Evolutionary conservation across 2,888 invertebrate species (phyloP).

Genomic region (Oligia strigilis): DNA sequence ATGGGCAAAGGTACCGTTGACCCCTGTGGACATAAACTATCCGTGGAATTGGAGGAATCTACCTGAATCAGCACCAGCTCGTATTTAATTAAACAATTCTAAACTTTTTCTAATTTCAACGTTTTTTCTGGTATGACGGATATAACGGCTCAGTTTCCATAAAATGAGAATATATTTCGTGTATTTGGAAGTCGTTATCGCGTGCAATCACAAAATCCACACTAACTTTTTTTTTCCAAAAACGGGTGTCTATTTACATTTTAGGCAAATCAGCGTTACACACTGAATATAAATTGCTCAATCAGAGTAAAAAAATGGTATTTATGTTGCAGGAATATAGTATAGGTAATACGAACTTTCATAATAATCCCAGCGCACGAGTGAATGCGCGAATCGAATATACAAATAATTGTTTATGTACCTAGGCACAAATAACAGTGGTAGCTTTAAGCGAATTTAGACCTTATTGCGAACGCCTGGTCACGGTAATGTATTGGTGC

Average conservation of each 20-base stretch:
- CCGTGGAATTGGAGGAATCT: constrained; percentile 56
- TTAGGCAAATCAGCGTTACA: constrained; percentile 41
- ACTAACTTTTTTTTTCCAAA: constrained; percentile 32
- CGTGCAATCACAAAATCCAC: constrained; percentile 39
- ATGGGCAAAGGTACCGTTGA: constrained; percentile 58
- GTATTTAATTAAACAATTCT: constrained; percentile 53
- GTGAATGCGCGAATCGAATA: constrained; percentile 53
- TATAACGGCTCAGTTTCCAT: constrained; percentile 1
- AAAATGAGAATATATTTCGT: constrained; percentile 14
- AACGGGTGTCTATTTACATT: constrained; percentile 45
- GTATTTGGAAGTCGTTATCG: constrained; percentile 21
- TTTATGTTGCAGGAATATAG: constrained; percentile 52
- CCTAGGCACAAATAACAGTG: constrained; percentile 14
- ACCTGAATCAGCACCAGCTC: constrained; percentile 35
- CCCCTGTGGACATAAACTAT: constrained; percentile 53
- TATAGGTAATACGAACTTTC: constrained; percentile 34
- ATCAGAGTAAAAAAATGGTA: constrained; percentile 35
- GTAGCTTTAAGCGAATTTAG: constrained; percentile 17
- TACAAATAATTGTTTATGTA: constrained; percentile 41
- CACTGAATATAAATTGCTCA: constrained; percentile 61
- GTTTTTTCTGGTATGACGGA: not conserved
- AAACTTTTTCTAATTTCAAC: constrained; percentile 39
- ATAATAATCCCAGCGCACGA: constrained; percentile 39
- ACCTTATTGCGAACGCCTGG: constrained; percentile 10
- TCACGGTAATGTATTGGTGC: not conserved